phyloP scores from a whole-genome alignment of 2,113 vertebrate species.

The Spizaetus ornatus region DNA sequence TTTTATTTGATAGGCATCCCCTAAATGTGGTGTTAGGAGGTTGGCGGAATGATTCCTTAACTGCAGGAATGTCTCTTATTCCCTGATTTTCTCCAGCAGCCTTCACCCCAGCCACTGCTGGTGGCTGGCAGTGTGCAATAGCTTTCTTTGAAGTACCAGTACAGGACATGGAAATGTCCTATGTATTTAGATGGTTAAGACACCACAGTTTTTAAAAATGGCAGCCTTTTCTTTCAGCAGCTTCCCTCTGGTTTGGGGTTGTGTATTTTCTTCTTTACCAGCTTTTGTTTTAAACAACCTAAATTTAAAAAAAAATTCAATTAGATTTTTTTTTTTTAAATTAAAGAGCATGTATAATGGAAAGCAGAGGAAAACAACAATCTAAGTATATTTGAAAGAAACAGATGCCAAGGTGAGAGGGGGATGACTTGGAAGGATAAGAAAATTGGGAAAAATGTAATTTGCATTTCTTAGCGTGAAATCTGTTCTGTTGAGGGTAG shows the following conservation, averaged over 20 bases:
- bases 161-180: neutral
- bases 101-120: neutral
- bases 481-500: neutral
- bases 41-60: neutral
- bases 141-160: neutral
- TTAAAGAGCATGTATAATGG: neutral
- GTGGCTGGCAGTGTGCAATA: neutral
- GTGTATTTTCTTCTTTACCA: neutral
- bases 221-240: neutral
- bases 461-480: neutral
- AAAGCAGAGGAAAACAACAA: neutral
- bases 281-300: neutral
- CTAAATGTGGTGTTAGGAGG: neutral
- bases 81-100: neutral
- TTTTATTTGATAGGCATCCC: neutral
- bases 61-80: neutral
- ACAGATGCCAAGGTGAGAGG: neutral
- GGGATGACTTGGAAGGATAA: neutral
- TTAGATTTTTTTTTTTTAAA: accelerated
- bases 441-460: neutral
- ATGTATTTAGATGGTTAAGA: neutral
- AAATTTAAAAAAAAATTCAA: neutral
- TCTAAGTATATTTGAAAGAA: neutral
- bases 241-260: neutral
- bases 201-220: neutral